phyloP scores from a whole-genome alignment of 2,888 invertebrate genomes.

The Syritta pipiens region DNA sequence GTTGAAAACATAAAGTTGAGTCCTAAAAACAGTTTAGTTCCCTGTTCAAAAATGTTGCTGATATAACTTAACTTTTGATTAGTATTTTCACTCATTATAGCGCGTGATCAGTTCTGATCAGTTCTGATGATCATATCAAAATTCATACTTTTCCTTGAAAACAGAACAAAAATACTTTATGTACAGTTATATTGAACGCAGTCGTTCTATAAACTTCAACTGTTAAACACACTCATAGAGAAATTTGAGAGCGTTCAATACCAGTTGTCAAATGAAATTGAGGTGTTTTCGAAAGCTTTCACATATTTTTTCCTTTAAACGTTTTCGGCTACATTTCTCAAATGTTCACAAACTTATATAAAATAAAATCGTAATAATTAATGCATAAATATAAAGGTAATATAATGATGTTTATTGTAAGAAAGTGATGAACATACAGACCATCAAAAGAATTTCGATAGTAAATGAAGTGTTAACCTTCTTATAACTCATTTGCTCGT shows the following conservation, averaged over 20 bases:
- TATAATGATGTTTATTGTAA: neutral
- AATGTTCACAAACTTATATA: slow-evolving; percentile 21
- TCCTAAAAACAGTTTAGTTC: too few relatives aligned
- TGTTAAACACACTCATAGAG: slow-evolving; percentile 25
- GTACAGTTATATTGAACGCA: too few relatives aligned
- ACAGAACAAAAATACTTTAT: too few relatives aligned
- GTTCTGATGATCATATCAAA: too few relatives aligned
- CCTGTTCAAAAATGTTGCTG: too few relatives aligned
- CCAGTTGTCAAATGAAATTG: slow-evolving; percentile 41
- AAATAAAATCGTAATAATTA: slow-evolving; percentile 12
- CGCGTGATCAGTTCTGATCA: too few relatives aligned
- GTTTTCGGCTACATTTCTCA: slow-evolving; percentile 32
- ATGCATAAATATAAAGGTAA: slow-evolving; percentile 41
- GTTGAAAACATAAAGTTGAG: too few relatives aligned
- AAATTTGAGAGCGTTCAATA: slow-evolving; percentile 44
- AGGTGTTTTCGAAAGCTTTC: slow-evolving; percentile 27
- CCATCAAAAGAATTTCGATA: neutral
- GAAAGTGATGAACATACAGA: slow-evolving; percentile 4
- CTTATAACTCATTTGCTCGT: slow-evolving; percentile 32
- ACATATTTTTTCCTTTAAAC: slow-evolving; percentile 10
- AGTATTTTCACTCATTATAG: too few relatives aligned
- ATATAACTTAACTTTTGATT: too few relatives aligned
- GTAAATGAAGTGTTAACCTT: slow-evolving; percentile 50
- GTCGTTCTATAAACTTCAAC: too few relatives aligned
- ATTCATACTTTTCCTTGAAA: too few relatives aligned